Evolutionary conservation across 2,888 invertebrate species (phyloP), one percentile per base, ranked within the genome.

Genomic region (Mesorhabditis sp.): DNA sequence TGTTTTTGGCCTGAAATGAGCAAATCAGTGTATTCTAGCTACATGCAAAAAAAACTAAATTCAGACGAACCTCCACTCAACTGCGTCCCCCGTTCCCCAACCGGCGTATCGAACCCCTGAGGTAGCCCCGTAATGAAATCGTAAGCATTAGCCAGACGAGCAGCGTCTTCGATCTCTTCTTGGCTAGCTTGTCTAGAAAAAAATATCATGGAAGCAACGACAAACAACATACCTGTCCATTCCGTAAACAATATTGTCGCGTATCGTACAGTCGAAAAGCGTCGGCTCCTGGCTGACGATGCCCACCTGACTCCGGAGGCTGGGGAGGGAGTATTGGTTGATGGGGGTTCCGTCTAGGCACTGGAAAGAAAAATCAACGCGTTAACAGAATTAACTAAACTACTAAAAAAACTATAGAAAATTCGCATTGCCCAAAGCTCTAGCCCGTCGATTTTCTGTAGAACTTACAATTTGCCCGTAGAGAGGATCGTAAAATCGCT

Each of bases 181-280:
- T 50, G 10, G 7, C 10, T 50, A 13, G 58, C 10, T 13, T 13
- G 10, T 13, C 58, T 50, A 50, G n/a, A n/a, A 50, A 50, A 50
- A n/a, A 13, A 2, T 50, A n/a, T 13, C 7, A 50, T 50, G 7
- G 7, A 13, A n/a, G 10, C 7, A 50, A 13, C 58, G 28, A 42
- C 84, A 76, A 4, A 84, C 82, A 4, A 73, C 70, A n/a, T 67
- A 66, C 62, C 72, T 43, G 45, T 82, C 78, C 65, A 87, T 86
- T 72, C 95, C 95, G 84, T 95, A 95, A 0, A 92, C 91, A 77
- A 96, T 95, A 86, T 96, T 96, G 7, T 50, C 58, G 7, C 58
- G 58, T 13, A 84, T 83, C 6, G 80, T 78, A 67, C 77, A 77
- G 70, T 81, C 80, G 70, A 81, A 82, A 6, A 80, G 75, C 5